These are phyloP conservation scores for Cantharis rufa DNA, from an alignment of 2,888 invertebrate species.

Conservation along the genomic window DNA sequence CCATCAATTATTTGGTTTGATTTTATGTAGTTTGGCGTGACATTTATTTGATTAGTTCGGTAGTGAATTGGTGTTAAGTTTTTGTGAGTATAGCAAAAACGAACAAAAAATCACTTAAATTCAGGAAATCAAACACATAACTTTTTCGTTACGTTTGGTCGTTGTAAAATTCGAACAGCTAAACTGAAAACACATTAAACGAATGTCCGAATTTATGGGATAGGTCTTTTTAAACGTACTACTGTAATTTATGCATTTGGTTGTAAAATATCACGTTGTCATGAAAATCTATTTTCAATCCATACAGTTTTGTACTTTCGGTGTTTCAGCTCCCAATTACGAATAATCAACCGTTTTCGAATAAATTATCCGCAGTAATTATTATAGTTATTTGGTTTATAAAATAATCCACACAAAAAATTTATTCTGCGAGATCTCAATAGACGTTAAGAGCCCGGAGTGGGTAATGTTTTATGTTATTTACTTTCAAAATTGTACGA, in stretches of 20 bases:
- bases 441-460: too few relatives aligned
- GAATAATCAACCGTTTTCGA: background rate
- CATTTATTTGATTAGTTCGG: background rate
- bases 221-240: conserved; percentile 18
- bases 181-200: conserved; percentile 45
- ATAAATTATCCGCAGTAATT: background rate
- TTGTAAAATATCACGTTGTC: conserved; percentile 31
- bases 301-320: conserved; percentile 17
- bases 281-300: conserved; percentile 32
- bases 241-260: conserved; percentile 32
- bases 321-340: conserved; percentile 6
- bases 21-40: background rate
- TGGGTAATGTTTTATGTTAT: too few relatives aligned
- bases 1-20: background rate
- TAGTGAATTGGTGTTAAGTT: background rate
- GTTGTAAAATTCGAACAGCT: conserved; percentile 34
- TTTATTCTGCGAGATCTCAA: too few relatives aligned
- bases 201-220: conserved; percentile 39
- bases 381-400: background rate
- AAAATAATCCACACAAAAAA: too few relatives aligned
- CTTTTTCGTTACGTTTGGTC: conserved; percentile 37
- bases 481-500: too few relatives aligned
- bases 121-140: conserved; percentile 41
- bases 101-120: conserved; percentile 21
- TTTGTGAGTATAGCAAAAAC: background rate